A percentile compares a stretch with the other conserved stretches of the same genome.
Conservation (phyloP, 2,113 vertebrate genomes). For the Coregonus clupeaformis region DNA sequence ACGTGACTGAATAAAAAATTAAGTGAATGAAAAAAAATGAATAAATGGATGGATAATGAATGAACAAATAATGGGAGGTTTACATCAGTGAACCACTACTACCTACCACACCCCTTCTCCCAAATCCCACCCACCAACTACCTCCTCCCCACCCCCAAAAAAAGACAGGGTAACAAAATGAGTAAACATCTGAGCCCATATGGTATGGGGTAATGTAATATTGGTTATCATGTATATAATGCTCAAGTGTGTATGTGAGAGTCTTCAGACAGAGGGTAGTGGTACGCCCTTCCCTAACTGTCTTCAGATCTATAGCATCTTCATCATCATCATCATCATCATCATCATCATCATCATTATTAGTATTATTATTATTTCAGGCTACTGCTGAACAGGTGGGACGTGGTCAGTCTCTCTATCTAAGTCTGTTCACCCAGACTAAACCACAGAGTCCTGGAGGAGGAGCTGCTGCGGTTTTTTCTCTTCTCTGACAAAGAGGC, state of each 20-base stretch:
- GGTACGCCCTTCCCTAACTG: background rate
- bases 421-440: background rate
- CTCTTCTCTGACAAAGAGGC: slow-evolving; percentile 8
- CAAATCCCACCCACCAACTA: background rate
- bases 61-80: background rate
- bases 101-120: background rate
- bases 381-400: background rate
- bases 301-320: background rate
- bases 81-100: slow-evolving; percentile 1
- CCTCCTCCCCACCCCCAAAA: slow-evolving; percentile 5
- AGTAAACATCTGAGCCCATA: slow-evolving; percentile 12
- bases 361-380: background rate
- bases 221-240: background rate
- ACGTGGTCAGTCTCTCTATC: background rate
- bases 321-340: background rate
- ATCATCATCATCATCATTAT: background rate
- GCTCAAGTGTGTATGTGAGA: background rate
- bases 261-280: background rate
- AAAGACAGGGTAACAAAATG: slow-evolving; percentile 18
- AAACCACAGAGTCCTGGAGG: no score
- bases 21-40: slow-evolving; percentile 7
- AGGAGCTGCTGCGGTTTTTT: slow-evolving; percentile 1
- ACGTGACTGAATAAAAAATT: background rate
- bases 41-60: background rate
- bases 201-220: slow-evolving; percentile 10